Conservation (phyloP, 2,113 vertebrate genomes). For the Chionomys nivalis region DNA sequence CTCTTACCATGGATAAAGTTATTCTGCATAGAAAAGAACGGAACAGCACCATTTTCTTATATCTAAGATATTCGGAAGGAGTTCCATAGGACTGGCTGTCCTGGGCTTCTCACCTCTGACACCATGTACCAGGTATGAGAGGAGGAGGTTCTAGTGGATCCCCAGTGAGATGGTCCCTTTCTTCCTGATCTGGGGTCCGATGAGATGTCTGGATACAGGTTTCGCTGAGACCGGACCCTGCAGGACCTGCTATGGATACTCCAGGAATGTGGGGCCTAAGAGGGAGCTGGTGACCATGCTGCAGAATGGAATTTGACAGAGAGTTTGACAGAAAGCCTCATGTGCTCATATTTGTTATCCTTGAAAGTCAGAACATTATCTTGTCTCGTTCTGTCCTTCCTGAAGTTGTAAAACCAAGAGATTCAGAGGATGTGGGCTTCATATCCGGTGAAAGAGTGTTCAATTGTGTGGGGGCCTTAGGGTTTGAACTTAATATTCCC, state of each 20-base stretch:
- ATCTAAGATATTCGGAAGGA: background rate
- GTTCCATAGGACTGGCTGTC: rapidly evolving
- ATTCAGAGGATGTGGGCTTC: background rate
- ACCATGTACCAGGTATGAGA: background rate
- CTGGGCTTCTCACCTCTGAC: background rate
- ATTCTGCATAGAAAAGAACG: background rate
- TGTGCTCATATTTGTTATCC: background rate
- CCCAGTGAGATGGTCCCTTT: rapidly evolving
- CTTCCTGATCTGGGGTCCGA: background rate
- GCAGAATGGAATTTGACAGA: background rate
- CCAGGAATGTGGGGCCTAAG: background rate
- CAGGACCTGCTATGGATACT: too few relatives aligned
- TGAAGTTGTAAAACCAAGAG: background rate
- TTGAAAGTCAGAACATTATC: background rate
- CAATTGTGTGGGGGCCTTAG: rapidly evolving
- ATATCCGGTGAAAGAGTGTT: background rate
- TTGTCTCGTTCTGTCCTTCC: background rate
- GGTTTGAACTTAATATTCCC: background rate
- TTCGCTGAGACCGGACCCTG: background rate
- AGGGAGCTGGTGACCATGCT: background rate
- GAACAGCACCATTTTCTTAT: too few relatives aligned
- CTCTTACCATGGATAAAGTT: rapidly evolving
- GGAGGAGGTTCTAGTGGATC: rapidly evolving
- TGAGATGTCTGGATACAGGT: background rate
- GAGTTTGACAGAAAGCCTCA: background rate